Base-by-base conservation (phyloP, 2,797 vertebrate species). In the Hemibagrus guttatus region DNA sequence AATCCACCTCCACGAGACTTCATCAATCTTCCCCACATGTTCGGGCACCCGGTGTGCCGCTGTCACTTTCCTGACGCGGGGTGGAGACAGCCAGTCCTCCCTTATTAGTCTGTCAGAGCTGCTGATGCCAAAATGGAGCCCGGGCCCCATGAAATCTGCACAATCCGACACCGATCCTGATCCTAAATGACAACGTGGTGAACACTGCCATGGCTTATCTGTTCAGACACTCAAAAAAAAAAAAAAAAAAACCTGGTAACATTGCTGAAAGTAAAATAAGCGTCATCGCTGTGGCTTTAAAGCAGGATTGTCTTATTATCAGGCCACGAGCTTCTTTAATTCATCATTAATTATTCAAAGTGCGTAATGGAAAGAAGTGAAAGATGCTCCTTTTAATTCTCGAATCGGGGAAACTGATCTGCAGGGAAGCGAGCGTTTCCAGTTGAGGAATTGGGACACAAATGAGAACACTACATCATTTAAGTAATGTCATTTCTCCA, bases 21-120 rank as follows among this genome's bases (percentile, higher is more conserved):
- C 90, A 91, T 91, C 90, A 91, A 91, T 91, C 90, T 91, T 91
- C 88, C 87, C 89, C 81, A 89, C 90, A 90, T 87, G 87, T 91
- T 91, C 88, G 31, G 89, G 90, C 87, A 91, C 90, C 90, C 89
- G 90, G 88, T 89, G 88, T 86, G 87, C 89, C 88, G 85, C 90
- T 91, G 90, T 91, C 90, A 91, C 88, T 89, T 90, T 90, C 88
- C 87, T 90, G 88, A 90, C 86, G 84, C 35, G 21, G 90, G 90
- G 89, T 91, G 88, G 89, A 90, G 90, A 88, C 88, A 89, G 88
- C 87, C 89, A 87, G 88, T 91, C 90, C 87, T 85, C 83, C 89
- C 89, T 90, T 91, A 91, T 91, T 91, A 91, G 88, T 82, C 89
- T 90, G 90, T 91, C 90, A 89, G 88, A 31, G 86, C 78, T 66